Base-by-base conservation (phyloP, 2,113 vertebrate genomes). In the Eurypyga helias region DNA sequence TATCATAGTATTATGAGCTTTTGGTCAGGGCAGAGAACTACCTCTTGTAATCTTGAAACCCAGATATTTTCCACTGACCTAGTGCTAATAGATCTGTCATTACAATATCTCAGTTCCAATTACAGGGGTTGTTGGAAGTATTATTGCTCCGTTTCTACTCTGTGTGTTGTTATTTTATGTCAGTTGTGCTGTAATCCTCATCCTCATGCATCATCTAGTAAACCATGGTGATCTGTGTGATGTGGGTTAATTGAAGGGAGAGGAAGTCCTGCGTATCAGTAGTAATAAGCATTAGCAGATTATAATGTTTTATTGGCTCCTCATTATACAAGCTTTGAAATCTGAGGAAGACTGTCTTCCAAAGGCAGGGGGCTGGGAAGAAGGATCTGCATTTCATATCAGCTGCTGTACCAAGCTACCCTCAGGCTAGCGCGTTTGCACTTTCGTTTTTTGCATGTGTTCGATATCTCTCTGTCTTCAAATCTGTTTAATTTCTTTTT, bases 241-340 rank as follows among this genome's bases (percentile, higher is more conserved):
- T 87, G 85, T 45, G 48, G 79, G 64, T 87, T 92, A 96, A 93
- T 73, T 89, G 85, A 92, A 96, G 83, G 51, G 76, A 95, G 87
- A 89, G 83, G 49, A 92, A 79, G 83, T 90, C 69, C 60, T 89
- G 43, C 2, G 36, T 89, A 84, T 90, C 57, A 41, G 29, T 1
- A 2, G 60, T 78, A 79, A 79, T 33, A 83, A 55, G 38, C 76
- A 64, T 90, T 90, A 95, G 72, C 33, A 89, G 76, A 75, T 87
- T 43, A 78, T 81, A 51, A 60, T 41, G 33, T 94, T 88, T 86
- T 83, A 86, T 80, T 94, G 64, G 24, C 64, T 95, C 19, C 46
- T 92, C 29, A 43, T 91, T 94, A 71, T 31, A 60, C 10, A 34
- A 25, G 79, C 80, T 90, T 90, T 94, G 88, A 96, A 87, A 95